Base-by-base conservation (phyloP, 2,113 vertebrate species). In the Osmerus eperlanus region DNA sequence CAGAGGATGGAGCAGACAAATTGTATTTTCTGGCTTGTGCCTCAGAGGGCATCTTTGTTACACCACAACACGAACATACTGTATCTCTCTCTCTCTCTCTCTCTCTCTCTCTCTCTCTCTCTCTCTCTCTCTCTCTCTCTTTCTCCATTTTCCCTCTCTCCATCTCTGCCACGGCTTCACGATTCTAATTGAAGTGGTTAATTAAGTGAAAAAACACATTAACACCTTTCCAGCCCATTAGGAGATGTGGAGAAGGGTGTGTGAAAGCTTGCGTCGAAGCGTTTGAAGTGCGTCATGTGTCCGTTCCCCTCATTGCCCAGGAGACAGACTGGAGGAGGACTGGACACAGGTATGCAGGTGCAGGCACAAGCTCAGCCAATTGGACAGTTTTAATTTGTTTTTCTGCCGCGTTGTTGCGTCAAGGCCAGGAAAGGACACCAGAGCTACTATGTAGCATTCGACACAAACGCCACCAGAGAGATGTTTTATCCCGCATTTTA, bases 121-220 rank as follows among this genome's bases (percentile, higher is more conserved):
- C 15, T 68, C 28, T 25, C 18, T 23, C 54, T 36, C 3, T 67
- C 36, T 65, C 36, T 55, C 7, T 67, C 16, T 69, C 60, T 64
- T 15, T 66, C 16, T 23, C 21, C 63, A 14, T 70, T 18, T 62
- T 47, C 15, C 16, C n/a, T 63, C 51, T 72, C 58, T 65, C 52
- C 21, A 59, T 59, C 23, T 54, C 71, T 67, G 41, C 54, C 79
- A 73, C 80, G 64, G 75, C 72, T 72, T 63, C 53, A 58, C 52
- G 53, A 32, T 71, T 74, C 73, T 84, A 83, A 84, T 82, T 81
- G 83, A 81, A 84, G 72, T 78, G 76, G 81, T 83, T 86, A 84
- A 86, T 86, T 86, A 84, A 86, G 78, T 86, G 78, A 78, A 84
- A 85, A 84, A 86, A 83, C 78, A 81, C 83, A 84, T 83, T 85